Evolutionary conservation across 2,888 invertebrate species (phyloP).

Genomic region (Andrena trimmerana): DNA sequence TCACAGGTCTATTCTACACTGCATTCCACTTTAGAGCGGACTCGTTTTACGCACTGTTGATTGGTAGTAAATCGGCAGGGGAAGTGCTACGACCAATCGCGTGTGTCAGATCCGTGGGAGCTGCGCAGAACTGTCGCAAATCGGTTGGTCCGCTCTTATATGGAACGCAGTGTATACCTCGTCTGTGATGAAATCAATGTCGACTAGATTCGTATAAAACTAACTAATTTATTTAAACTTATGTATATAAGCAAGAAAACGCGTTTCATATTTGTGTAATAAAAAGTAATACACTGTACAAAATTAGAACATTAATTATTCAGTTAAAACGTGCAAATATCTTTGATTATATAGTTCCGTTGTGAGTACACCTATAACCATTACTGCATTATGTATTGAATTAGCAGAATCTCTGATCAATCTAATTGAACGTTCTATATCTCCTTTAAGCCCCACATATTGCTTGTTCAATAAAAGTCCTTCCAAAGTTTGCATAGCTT

Average conservation of each 20-base stretch:
- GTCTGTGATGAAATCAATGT: conserved; percentile 15
- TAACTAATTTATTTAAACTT: conserved; percentile 17
- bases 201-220: conserved; percentile 33
- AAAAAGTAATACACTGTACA: conserved; percentile 22
- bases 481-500: conserved; percentile 84
- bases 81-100: no score
- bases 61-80: no score
- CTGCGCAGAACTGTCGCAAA: no score
- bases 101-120: no score
- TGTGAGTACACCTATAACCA: conserved; percentile 85
- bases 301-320: conserved; percentile 31
- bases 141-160: no score
- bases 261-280: conserved; percentile 1
- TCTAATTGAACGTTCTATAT: conserved; percentile 84
- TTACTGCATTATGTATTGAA: conserved; percentile 86
- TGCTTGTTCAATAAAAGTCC: conserved; percentile 84
- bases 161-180: no score
- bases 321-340: conserved; percentile 78
- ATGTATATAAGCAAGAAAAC: conserved; percentile 23
- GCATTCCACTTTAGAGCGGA: no score
- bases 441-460: conserved; percentile 83
- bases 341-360: conserved; percentile 85
- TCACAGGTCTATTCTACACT: neutral
- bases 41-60: no score
- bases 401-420: conserved; percentile 86